Conservation (phyloP, 2,797 vertebrate genomes). For the Gymnothorax javanicus region DNA sequence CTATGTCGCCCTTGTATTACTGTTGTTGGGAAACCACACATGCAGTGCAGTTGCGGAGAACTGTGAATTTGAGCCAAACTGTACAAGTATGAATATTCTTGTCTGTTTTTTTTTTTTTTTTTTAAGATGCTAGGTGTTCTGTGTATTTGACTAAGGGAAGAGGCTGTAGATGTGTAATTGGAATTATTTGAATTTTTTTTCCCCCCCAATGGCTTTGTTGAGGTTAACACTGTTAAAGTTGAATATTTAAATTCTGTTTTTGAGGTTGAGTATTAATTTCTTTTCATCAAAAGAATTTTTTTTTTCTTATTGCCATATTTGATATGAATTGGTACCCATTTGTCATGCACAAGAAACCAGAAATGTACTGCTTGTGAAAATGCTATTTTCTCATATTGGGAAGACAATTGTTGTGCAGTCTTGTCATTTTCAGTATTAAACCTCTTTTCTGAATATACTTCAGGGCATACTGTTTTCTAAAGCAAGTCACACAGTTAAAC, state of each 20-base stretch:
- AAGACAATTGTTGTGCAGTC: slow-evolving; percentile 74
- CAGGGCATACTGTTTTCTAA: slow-evolving; percentile 53
- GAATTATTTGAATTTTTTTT: slow-evolving; percentile 57
- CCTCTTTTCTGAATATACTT: slow-evolving; percentile 69
- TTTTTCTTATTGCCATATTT: slow-evolving; percentile 72
- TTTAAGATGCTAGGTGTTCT: slow-evolving; percentile 51
- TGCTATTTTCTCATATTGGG: slow-evolving; percentile 84
- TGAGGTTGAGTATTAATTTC: slow-evolving; percentile 55
- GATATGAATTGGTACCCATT: slow-evolving; percentile 74
- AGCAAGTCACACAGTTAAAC: slow-evolving; percentile 59
- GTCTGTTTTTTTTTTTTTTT: slow-evolving; percentile 42
- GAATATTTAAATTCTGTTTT: slow-evolving; percentile 69
- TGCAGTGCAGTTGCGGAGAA: slow-evolving; percentile 54
- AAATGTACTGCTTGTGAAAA: slow-evolving; percentile 72
- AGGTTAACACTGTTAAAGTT: slow-evolving; percentile 63
- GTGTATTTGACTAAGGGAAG: slow-evolving; percentile 60
- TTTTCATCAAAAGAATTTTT: slow-evolving; percentile 48
- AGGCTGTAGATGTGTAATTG: slow-evolving; percentile 68
- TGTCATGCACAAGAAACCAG: slow-evolving; percentile 71
- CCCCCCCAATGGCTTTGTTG: slow-evolving; percentile 43
- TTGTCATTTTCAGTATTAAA: slow-evolving; percentile 79
- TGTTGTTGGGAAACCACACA: slow-evolving; percentile 69
- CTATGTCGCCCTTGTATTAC: slow-evolving; percentile 58
- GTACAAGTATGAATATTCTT: slow-evolving; percentile 54
- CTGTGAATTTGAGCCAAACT: slow-evolving; percentile 74